Percentiles rank a stretch among this genome's conserved stretches.
Conservation (phyloP, 2,113 vertebrate species). For the Eudyptes chrysolophus region DNA sequence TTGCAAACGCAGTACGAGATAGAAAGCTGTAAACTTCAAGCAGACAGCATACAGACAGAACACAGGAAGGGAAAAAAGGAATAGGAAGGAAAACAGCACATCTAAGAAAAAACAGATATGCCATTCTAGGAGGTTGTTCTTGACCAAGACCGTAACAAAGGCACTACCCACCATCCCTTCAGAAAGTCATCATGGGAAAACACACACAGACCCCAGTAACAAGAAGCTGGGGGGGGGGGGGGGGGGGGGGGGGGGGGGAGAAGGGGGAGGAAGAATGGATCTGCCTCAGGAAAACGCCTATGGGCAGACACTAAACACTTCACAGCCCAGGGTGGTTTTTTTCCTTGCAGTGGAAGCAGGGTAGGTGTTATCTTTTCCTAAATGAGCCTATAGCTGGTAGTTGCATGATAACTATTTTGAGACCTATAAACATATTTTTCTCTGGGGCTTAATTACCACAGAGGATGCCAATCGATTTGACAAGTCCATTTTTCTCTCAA, state of each 20-base stretch:
- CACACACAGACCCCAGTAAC: accelerated
- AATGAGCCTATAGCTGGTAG: not conserved
- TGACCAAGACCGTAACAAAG: not conserved
- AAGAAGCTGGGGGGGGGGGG: not conserved
- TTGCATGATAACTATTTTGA: not conserved
- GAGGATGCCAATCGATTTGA: not conserved
- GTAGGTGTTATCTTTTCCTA: not conserved
- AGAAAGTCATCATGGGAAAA: not conserved
- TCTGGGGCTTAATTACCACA: constrained; percentile 36
- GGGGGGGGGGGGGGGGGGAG: too few relatives aligned
- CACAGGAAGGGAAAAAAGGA: not conserved
- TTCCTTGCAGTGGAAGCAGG: not conserved
- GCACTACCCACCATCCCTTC: not conserved
- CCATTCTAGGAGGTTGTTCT: not conserved
- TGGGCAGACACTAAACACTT: not conserved
- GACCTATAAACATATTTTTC: constrained; percentile 19
- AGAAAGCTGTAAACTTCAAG: not conserved
- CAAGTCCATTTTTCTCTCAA: constrained; percentile 6
- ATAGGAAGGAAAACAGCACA: not conserved
- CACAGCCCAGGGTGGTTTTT: not conserved
- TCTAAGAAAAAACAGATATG: not conserved
- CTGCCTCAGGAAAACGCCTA: not conserved
- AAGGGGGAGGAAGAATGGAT: not conserved
- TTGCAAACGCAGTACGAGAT: not conserved
- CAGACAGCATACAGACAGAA: not conserved